Percentiles rank a stretch among this genome's conserved stretches.
Conservation (phyloP, 2,888 invertebrate species). For the Sylvicola cinctus region DNA sequence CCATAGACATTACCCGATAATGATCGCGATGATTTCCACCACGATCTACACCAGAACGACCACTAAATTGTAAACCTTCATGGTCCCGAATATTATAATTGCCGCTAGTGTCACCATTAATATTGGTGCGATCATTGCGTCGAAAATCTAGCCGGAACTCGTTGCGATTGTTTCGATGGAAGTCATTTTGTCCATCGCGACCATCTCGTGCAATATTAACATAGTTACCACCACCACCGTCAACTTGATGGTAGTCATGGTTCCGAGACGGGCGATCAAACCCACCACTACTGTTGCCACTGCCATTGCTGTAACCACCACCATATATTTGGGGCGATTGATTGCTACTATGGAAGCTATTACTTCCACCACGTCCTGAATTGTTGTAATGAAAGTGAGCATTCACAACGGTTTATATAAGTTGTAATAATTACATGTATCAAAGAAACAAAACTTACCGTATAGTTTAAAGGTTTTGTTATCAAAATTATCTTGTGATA, state of each 20-base stretch:
- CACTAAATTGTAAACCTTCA: not conserved
- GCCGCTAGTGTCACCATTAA: conserved; percentile 3
- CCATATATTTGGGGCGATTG: not conserved
- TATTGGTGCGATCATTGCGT: conserved; percentile 7
- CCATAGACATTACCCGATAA: conserved; percentile 7
- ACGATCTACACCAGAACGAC: conserved; percentile 5
- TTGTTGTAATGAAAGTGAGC: too few species aligned
- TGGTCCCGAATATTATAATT: not conserved
- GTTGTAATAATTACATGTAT: too few species aligned
- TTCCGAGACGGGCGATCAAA: conserved; percentile 1
- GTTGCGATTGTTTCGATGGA: conserved; percentile 5
- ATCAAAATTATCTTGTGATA: not conserved
- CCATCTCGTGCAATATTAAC: conserved; percentile 5
- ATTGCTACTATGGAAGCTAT: conserved; percentile 5
- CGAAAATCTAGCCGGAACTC: conserved; percentile 5
- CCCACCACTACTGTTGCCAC: not conserved
- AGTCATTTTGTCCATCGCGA: conserved; percentile 6
- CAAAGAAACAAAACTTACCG: too few species aligned
- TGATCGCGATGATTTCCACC: conserved; percentile 8
- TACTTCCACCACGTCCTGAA: conserved; percentile 11
- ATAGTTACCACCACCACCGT: conserved; percentile 9
- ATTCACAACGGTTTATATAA: too few species aligned
- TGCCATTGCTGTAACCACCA: not conserved
- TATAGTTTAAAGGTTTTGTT: too few species aligned
- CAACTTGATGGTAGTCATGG: conserved; percentile 9